Base-by-base conservation (phyloP, 2,113 vertebrate genomes). In the Tragelaphus scriptus region DNA sequence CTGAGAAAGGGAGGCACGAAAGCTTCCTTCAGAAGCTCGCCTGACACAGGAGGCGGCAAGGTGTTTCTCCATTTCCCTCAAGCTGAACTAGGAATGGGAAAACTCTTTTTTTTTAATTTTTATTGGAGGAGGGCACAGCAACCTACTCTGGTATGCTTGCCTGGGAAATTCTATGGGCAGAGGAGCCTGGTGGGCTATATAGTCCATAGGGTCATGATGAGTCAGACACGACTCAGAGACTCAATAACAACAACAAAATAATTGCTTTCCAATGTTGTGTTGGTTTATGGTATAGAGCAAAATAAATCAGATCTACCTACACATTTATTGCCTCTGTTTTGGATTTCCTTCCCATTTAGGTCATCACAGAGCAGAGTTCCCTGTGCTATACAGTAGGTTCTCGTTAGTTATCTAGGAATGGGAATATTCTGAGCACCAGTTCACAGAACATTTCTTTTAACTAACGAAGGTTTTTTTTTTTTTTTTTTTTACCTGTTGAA, bases 401-500 rank as follows among this genome's bases (percentile, higher is more conserved):
- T 44, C 12, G 0, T 7, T 14, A 77, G 71, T 7, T 44, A 26
- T 13, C 80, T 16, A 55, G 71, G 14, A 15, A n/a, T 16, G 15
- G 28, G 23, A 21, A 19, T 1, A n/a, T 17, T 23, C 59, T 36
- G 30, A 49, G 51, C 14, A 40, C 16, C 3, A 3, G 15, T 8
- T 26, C 65, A 44, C 1, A 16, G 49, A 65, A 91, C 15, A 5
- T 5, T 51, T 79, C 92, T 75, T 56, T 53, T 59, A 36, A 65
- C 51, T 25, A 26, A 96, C 77, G 30, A 17, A 12, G 23, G n/a
- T 25, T 36, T 7, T 84, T 25, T 84, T 44, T 49, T 98, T 99
- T 21, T 21, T 26, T 82, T 36, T 84, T 51, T 55, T 98, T 99
- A 99, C 99, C 99, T 99, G 99, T 92, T 56, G 99, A 88, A 56